Percentiles rank a stretch among this genome's conserved stretches.
phyloP scores from a whole-genome alignment of 2,797 vertebrate genomes.

The Acipenser oxyrinchus region DNA sequence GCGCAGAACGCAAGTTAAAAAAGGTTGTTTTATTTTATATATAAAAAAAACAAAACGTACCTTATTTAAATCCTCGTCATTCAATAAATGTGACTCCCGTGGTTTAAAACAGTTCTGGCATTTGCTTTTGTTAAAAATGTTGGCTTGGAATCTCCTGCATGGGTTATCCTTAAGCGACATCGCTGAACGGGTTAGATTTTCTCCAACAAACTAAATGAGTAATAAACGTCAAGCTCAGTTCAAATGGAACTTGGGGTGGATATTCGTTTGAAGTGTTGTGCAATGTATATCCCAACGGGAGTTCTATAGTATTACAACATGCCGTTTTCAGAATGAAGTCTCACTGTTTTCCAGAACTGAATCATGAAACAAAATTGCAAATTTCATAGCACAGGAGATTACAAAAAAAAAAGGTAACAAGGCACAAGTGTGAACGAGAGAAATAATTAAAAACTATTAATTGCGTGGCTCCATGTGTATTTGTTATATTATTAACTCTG shows the following conservation, averaged over 20 bases:
- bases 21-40: too few relatives aligned
- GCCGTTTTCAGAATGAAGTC: constrained; percentile 9
- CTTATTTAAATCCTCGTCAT: constrained; percentile 88
- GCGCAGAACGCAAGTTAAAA: too few relatives aligned
- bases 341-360: background rate
- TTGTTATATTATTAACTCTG: too few relatives aligned
- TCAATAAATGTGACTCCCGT: constrained; percentile 85
- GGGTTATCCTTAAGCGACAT: constrained; percentile 88
- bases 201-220: too few relatives aligned
- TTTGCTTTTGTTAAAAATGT: constrained; percentile 97
- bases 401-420: too few relatives aligned
- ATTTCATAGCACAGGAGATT: too few relatives aligned
- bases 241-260: constrained; percentile 2
- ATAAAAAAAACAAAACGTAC: constrained; percentile 39
- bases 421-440: too few relatives aligned
- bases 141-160: constrained; percentile 92
- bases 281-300: constrained; percentile 1
- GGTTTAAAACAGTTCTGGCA: constrained; percentile 98
- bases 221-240: too few relatives aligned
- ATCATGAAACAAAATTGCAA: too few relatives aligned
- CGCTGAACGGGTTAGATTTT: constrained; percentile 18
- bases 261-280: background rate
- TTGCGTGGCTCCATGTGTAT: too few relatives aligned
- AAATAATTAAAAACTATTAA: too few relatives aligned
- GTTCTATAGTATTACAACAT: background rate